Percentiles rank a stretch among this genome's conserved stretches.
These are phyloP conservation scores for Coranthus polyacanthus DNA, from an alignment of 2,797 vertebrate species.

Conservation along the genomic window DNA sequence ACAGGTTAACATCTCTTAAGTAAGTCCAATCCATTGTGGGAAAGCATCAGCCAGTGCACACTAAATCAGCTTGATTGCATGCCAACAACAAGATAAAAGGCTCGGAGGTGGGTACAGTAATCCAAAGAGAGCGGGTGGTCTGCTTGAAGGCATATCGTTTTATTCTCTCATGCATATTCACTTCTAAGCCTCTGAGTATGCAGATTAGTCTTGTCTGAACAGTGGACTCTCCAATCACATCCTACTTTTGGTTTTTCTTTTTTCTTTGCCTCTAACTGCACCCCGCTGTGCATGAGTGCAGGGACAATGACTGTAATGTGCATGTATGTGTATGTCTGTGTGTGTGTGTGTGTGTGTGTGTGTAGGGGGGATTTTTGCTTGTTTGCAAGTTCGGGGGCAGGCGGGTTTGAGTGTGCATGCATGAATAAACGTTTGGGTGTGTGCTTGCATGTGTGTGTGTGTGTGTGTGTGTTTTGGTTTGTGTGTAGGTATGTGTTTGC, in stretches of 20 bases:
- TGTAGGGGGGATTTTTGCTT: constrained; percentile 52
- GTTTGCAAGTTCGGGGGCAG: constrained; percentile 77
- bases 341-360: constrained; percentile 22
- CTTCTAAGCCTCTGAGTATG: constrained; percentile 83
- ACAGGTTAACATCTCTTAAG: constrained; percentile 76
- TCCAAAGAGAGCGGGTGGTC: constrained; percentile 84
- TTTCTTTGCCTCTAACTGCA: constrained; percentile 55
- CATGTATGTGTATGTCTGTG: constrained; percentile 36
- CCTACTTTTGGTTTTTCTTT: constrained; percentile 64
- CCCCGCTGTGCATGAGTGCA: constrained; percentile 69
- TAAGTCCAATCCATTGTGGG: constrained; percentile 71
- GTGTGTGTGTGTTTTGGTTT: constrained; percentile 43
- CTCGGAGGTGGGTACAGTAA: constrained; percentile 83
- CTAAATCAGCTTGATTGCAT: constrained; percentile 80
- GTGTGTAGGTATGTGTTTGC: constrained; percentile 78
- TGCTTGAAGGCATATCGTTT: constrained; percentile 83
- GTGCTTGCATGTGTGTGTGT: constrained; percentile 25
- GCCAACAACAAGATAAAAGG: constrained; percentile 81
- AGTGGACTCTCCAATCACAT: constrained; percentile 78
- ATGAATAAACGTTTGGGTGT: constrained; percentile 70
- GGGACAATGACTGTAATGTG: constrained; percentile 60
- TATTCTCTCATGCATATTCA: constrained; percentile 88
- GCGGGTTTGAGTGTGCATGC: constrained; percentile 68
- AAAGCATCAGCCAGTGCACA: constrained; percentile 64
- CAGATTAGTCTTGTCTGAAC: constrained; percentile 85